phyloP scores from a whole-genome alignment of 92 coral and sea anemone species.

The Desmophyllum pertusum region DNA sequence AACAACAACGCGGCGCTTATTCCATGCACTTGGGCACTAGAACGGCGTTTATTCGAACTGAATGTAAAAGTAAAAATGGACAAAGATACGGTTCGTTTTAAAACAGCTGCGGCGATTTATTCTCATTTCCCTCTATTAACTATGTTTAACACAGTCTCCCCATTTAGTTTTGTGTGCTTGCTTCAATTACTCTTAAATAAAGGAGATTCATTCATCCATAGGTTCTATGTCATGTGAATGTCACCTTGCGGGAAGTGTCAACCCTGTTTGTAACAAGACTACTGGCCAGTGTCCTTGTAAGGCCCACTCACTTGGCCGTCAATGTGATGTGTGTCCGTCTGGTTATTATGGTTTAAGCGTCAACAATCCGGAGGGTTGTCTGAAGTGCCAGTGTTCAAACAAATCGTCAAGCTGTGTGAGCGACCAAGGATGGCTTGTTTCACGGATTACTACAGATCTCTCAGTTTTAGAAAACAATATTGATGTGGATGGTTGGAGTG shows the following conservation, averaged over 20 bases:
- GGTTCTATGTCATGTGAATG: constrained; percentile 89
- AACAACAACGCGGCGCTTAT: no score
- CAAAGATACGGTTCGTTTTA: no score
- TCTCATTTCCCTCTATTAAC: no score
- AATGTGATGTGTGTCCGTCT: constrained; percentile 72
- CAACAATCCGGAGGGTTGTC: constrained; percentile 83
- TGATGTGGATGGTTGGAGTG: constrained; percentile 72
- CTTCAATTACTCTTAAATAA: no score
- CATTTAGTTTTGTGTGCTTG: no score
- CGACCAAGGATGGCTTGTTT: constrained; percentile 63
- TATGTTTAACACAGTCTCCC: no score
- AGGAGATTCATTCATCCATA: no score
- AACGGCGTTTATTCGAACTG: no score
- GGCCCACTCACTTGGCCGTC: constrained; percentile 55
- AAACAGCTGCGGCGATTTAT: no score
- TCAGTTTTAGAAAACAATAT: not conserved
- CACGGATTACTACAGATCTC: constrained; percentile 35
- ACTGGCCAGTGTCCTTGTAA: constrained; percentile 87
- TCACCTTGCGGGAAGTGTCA: constrained; percentile 72
- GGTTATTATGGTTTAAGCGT: constrained; percentile 81
- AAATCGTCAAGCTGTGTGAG: constrained; percentile 67
- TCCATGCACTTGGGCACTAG: no score
- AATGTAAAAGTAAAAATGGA: no score
- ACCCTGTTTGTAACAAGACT: constrained; percentile 71
- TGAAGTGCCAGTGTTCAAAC: constrained; percentile 91